Percentiles rank a stretch among this genome's conserved stretches.
Conservation (phyloP, 2,113 vertebrate species). For the Albula goreensis region DNA sequence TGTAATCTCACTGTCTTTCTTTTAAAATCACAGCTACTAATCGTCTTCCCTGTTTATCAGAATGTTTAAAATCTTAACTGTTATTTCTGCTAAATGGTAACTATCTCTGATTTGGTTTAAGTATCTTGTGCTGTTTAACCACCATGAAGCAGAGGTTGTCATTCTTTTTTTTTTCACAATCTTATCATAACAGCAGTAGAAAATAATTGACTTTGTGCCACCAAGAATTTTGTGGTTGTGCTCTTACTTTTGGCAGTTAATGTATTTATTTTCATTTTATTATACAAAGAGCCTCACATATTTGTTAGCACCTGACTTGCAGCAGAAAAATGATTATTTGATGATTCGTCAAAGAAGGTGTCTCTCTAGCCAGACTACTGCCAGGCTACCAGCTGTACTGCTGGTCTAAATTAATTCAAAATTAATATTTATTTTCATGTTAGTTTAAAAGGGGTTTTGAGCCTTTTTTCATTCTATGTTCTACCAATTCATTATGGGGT, state of each 20-base stretch:
- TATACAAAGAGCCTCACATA: no score
- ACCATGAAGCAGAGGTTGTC: not conserved
- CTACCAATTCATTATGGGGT: not conserved
- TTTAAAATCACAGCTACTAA: conserved; percentile 59
- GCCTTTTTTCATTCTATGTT: not conserved
- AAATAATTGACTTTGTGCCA: not conserved
- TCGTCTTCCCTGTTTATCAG: conserved; percentile 44
- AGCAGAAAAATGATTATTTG: no score
- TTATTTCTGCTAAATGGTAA: conserved; percentile 28
- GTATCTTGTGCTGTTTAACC: no score
- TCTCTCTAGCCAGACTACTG: not conserved
- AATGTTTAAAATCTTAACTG: conserved; percentile 32
- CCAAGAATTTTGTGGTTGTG: not conserved
- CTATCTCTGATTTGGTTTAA: no score
- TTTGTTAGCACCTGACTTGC: no score
- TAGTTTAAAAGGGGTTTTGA: not conserved
- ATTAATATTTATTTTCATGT: not conserved
- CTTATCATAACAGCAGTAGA: not conserved
- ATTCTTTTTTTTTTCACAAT: not conserved
- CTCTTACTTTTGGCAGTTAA: not conserved
- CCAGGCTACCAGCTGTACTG: no score
- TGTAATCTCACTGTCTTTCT: conserved; percentile 58
- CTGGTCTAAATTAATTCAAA: not conserved
- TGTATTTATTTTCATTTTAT: no score
- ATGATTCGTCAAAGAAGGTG: not conserved